These are phyloP conservation scores for Ephydatia muelleri DNA, from an alignment of 37 sponge, comb jelly and placozoan genomes.

Conservation along the genomic window DNA sequence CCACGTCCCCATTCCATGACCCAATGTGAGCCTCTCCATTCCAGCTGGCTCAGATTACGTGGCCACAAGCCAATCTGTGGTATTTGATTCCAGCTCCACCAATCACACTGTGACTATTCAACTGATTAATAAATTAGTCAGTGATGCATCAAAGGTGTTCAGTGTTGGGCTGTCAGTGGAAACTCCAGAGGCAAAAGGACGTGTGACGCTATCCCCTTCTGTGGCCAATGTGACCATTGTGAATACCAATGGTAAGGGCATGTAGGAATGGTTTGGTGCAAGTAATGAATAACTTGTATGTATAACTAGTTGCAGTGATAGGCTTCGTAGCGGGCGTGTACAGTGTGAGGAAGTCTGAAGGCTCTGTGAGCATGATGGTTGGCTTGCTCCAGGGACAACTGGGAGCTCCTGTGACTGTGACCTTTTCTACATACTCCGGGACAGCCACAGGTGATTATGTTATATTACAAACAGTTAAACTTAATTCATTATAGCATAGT, in stretches of 20 bases:
- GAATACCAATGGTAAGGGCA: background rate
- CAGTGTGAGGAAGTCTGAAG: constrained; percentile 24
- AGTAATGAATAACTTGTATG: background rate
- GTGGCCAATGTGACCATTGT: background rate
- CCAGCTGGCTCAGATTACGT: background rate
- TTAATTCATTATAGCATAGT: too few relatives aligned
- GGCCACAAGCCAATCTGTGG: background rate
- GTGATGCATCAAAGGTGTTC: background rate
- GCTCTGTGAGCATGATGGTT: constrained; percentile 2
- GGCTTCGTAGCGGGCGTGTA: constrained; percentile 17
- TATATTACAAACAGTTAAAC: too few relatives aligned
- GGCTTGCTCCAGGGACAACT: constrained; percentile 9
- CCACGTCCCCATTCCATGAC: background rate
- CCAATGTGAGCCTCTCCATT: background rate
- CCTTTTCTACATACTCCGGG: background rate
- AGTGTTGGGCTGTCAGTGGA: background rate
- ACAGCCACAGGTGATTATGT: constrained; percentile 7
- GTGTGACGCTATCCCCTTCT: background rate
- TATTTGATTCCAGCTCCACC: background rate
- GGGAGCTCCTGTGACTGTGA: background rate
- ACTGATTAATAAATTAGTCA: background rate
- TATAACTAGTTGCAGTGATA: constrained; percentile 11
- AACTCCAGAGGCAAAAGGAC: background rate
- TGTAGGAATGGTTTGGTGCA: background rate
- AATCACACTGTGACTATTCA: background rate